Evolutionary conservation across 1,140 invertebrate species (phyloP).

Genomic region (Ceratina australensis): DNA sequence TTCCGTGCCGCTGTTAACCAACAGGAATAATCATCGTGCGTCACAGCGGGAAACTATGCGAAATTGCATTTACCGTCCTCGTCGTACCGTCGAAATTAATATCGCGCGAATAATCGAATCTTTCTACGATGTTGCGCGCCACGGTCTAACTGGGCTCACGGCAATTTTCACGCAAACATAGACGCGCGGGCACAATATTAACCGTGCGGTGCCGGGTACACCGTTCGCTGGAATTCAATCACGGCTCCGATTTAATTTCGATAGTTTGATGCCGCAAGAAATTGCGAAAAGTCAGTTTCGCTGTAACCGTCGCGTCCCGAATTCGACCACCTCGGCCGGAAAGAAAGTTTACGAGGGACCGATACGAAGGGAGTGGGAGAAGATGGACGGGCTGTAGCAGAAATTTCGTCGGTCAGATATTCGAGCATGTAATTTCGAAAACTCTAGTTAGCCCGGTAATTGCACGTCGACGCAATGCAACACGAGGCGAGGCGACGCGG

Average conservation of each 20-base stretch:
- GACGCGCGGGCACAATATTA: background rate
- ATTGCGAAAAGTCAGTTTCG: background rate
- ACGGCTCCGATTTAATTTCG: background rate
- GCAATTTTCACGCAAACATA: background rate
- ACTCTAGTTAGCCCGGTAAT: slow-evolving; percentile 46
- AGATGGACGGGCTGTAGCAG: slow-evolving; percentile 13
- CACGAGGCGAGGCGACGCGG: no score
- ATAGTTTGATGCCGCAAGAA: no score
- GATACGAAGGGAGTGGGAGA: no score
- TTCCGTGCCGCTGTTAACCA: no score
- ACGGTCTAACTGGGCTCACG: slow-evolving; percentile 6
- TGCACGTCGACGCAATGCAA: slow-evolving; percentile 35
- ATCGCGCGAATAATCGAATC: background rate
- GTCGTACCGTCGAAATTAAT: background rate
- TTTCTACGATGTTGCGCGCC: background rate
- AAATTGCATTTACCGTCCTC: background rate
- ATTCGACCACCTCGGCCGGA: no score
- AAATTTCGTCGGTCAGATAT: slow-evolving; percentile 21
- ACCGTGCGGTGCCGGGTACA: background rate
- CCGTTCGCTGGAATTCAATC: slow-evolving; percentile 12
- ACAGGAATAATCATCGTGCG: no score
- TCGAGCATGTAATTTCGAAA: slow-evolving; percentile 44
- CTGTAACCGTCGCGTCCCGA: background rate
- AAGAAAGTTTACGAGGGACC: no score
- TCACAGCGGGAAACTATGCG: no score